A percentile compares a stretch with the other conserved stretches of the same genome.
Conservation (phyloP, 2,888 invertebrate genomes). For the Bembecia ichneumoniformis region DNA sequence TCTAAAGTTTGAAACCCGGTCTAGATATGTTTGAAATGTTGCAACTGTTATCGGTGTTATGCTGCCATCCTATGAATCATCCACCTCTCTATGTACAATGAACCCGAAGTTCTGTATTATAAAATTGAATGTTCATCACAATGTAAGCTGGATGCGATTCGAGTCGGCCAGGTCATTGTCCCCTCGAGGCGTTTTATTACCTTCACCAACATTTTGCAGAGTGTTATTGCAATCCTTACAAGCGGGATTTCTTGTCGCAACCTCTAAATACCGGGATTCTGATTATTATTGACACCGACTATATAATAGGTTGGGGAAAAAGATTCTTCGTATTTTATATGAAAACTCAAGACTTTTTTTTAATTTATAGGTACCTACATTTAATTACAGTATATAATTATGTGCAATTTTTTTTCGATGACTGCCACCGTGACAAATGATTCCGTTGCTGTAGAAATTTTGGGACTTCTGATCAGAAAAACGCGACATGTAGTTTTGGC, state of each 20-base stretch:
- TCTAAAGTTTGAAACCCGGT: neutral
- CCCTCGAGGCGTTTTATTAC: conserved; percentile 53
- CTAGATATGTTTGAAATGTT: neutral
- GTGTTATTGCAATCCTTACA: conserved; percentile 59
- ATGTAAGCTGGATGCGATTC: conserved; percentile 55
- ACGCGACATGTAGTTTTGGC: too few relatives aligned
- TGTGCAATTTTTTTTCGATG: too few relatives aligned
- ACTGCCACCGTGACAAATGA: too few relatives aligned
- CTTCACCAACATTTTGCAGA: conserved; percentile 59
- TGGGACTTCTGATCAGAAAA: too few relatives aligned
- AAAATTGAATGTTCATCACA: conserved; percentile 53
- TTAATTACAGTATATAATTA: too few relatives aligned
- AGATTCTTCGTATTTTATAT: too few relatives aligned
- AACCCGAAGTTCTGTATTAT: conserved; percentile 49
- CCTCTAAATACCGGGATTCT: neutral
- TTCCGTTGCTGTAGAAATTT: too few relatives aligned
- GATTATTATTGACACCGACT: neutral
- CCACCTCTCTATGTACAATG: conserved; percentile 36
- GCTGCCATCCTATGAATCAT: conserved; percentile 43
- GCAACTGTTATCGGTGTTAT: conserved; percentile 23
- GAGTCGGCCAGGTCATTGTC: conserved; percentile 63
- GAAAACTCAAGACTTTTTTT: too few relatives aligned
- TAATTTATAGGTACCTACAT: too few relatives aligned
- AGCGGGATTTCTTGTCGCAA: conserved; percentile 45
- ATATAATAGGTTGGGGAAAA: too few relatives aligned